These are phyloP conservation scores for Catocala nupta DNA, from an alignment of 2,888 invertebrate species.

Conservation along the genomic window DNA sequence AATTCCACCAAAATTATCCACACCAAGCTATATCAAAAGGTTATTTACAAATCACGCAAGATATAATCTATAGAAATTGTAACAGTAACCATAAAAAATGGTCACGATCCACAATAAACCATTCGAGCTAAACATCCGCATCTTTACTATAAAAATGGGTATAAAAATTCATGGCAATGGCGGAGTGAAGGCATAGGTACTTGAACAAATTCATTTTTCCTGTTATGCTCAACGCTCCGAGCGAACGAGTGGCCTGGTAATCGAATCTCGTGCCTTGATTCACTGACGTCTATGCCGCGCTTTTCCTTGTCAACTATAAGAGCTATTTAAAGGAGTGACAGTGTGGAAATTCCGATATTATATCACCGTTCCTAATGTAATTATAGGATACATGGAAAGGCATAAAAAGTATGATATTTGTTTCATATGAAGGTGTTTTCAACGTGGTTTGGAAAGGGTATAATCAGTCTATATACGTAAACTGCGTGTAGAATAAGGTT, in stretches of 20 bases:
- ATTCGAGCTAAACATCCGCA: conserved; percentile 21
- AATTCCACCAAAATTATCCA: too few relatives aligned
- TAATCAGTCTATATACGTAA: too few relatives aligned
- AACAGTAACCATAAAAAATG: background rate
- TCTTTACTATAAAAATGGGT: conserved; percentile 19
- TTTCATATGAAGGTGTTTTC: too few relatives aligned
- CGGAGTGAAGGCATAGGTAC: conserved; percentile 46
- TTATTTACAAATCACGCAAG: too few relatives aligned
- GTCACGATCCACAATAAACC: conserved; percentile 5
- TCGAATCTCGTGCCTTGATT: conserved; percentile 58
- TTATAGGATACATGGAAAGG: too few relatives aligned
- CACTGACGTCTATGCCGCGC: conserved; percentile 23
- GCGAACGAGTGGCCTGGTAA: conserved; percentile 61
- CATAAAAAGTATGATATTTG: too few relatives aligned
- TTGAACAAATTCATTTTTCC: conserved; percentile 70
- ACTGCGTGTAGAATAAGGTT: too few relatives aligned
- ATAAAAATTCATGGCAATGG: conserved; percentile 50
- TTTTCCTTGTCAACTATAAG: conserved; percentile 28
- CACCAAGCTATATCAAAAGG: too few relatives aligned
- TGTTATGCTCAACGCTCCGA: conserved; percentile 63
- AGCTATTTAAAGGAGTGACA: conserved; percentile 10
- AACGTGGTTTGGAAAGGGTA: too few relatives aligned
- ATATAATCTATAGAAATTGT: too few relatives aligned
- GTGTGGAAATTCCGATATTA: background rate
- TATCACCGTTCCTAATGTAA: background rate